Evolutionary conservation across 2,888 invertebrate species (phyloP).

Genomic region (Schizaphis graminum): DNA sequence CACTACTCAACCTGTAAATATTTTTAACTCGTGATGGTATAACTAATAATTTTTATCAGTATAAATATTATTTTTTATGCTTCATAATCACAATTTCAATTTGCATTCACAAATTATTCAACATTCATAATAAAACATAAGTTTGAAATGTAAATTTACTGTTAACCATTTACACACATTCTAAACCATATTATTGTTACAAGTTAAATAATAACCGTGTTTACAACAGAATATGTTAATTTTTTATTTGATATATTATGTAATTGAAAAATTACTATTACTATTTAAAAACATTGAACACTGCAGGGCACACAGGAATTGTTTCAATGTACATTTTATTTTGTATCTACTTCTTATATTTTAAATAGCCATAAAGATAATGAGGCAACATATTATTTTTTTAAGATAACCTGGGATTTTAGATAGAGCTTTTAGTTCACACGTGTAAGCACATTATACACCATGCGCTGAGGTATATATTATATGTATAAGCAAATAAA

Average conservation of each 20-base stretch:
- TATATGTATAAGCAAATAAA: background rate
- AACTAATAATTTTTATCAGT: background rate
- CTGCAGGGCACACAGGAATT: background rate
- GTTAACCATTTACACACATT: background rate
- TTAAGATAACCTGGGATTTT: background rate
- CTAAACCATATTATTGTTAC: background rate
- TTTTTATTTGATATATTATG: background rate
- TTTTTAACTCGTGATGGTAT: background rate
- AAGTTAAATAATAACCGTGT: background rate
- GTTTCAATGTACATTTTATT: background rate
- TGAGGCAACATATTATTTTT: background rate
- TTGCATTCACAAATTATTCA: background rate
- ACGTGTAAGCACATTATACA: background rate
- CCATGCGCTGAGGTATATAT: background rate
- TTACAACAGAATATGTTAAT: background rate
- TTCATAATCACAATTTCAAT: background rate
- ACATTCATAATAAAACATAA: background rate
- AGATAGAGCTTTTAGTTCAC: background rate
- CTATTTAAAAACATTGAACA: background rate
- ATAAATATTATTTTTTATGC: background rate
- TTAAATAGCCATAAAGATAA: background rate
- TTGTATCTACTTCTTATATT: background rate
- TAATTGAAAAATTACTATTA: background rate
- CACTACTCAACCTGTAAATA: background rate
- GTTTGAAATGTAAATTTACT: background rate